Evolutionary conservation across 1,140 invertebrate genomes (phyloP).

Genomic region (Reticulitermes speratus): DNA sequence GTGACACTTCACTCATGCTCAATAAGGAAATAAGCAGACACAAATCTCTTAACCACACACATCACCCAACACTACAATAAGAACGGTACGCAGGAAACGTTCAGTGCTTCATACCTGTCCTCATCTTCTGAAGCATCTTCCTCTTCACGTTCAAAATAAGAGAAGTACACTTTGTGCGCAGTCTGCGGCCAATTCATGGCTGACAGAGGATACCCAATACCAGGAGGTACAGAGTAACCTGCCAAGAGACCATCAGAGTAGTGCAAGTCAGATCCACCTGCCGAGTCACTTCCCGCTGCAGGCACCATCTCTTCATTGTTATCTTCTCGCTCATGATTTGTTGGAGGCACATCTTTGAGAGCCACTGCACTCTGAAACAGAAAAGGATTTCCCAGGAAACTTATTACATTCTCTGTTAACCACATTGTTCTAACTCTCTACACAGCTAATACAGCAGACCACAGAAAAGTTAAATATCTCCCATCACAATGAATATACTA

Average conservation of each 20-base stretch:
- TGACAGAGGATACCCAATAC: not conserved
- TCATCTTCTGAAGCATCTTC: constrained; percentile 70
- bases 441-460: too few relatives aligned
- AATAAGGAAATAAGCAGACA: too few relatives aligned
- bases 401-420: too few relatives aligned
- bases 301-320: not conserved
- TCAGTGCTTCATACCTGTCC: constrained; percentile 46
- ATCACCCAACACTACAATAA: too few relatives aligned
- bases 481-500: too few relatives aligned
- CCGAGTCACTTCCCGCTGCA: not conserved
- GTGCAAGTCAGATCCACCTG: not conserved
- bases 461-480: too few relatives aligned
- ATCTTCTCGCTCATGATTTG: constrained; percentile 57
- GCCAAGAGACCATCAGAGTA: not conserved
- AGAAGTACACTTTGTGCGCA: constrained; percentile 41
- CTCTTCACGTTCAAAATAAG: constrained; percentile 65
- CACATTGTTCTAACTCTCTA: too few relatives aligned
- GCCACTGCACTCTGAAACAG: not conserved
- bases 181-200: constrained; percentile 12
- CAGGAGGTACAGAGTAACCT: not conserved
- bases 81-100: too few relatives aligned
- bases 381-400: too few relatives aligned
- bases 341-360: constrained; percentile 55
- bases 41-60: too few relatives aligned
- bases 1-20: too few relatives aligned